Conservation (phyloP, 2,888 invertebrate genomes). For the Nomada lathburiana region DNA sequence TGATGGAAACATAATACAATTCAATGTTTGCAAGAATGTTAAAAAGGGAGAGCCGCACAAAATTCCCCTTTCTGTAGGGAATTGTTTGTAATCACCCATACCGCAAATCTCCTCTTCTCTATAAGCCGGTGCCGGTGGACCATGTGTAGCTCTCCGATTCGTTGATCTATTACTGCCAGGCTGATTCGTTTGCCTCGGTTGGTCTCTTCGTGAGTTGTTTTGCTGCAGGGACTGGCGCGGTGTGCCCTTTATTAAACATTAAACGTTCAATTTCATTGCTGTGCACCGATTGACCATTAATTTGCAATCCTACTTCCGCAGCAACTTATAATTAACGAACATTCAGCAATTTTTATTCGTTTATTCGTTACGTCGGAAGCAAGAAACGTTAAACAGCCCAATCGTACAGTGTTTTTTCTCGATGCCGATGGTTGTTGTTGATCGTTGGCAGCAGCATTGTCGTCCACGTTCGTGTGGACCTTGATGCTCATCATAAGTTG, state of each 20-base stretch:
- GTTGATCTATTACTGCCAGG: neutral
- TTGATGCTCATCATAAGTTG: slow-evolving; percentile 61
- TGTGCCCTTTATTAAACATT: neutral
- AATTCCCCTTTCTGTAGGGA: too few species aligned
- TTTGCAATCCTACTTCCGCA: slow-evolving; percentile 14
- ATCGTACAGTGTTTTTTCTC: slow-evolving; percentile 7
- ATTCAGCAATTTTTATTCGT: slow-evolving; percentile 22
- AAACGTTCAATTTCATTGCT: slow-evolving; percentile 40
- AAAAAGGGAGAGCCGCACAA: too few species aligned
- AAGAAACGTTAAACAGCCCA: neutral
- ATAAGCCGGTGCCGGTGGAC: too few species aligned
- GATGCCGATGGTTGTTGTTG: neutral
- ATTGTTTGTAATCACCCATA: too few species aligned
- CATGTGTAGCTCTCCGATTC: neutral
- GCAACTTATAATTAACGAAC: slow-evolving; percentile 37
- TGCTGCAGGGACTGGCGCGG: neutral
- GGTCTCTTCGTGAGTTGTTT: neutral
- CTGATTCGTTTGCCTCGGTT: neutral
- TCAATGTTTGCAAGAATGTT: too few species aligned
- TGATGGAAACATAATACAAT: too few species aligned
- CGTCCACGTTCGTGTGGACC: slow-evolving; percentile 36
- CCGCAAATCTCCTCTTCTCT: too few species aligned
- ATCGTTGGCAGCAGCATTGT: neutral
- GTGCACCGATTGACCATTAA: slow-evolving; percentile 22
- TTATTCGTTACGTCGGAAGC: slow-evolving; percentile 35